Conservation (phyloP, 2,113 vertebrate species). For the Ia io region DNA sequence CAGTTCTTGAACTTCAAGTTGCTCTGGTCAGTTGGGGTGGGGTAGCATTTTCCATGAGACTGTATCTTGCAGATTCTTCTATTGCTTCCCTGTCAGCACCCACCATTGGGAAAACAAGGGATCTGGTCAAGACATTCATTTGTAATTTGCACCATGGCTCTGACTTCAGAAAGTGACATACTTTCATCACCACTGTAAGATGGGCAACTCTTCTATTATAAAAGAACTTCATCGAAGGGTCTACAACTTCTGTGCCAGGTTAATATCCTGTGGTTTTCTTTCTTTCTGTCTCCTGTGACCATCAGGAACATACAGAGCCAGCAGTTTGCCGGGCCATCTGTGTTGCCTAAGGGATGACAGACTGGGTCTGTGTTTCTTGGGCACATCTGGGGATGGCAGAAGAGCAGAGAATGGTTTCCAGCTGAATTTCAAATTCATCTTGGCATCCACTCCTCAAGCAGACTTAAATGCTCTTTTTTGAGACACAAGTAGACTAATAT, state of each 20-base stretch:
- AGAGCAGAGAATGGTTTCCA: neutral
- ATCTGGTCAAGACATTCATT: neutral
- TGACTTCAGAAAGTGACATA: neutral
- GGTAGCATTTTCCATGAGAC: neutral
- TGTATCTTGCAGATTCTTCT: neutral
- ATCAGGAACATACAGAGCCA: neutral
- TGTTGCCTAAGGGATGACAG: neutral
- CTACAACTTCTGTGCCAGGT: neutral
- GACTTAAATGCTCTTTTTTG: neutral
- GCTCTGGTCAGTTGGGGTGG: neutral
- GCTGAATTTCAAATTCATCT: neutral
- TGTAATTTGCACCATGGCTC: neutral
- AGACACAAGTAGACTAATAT: neutral
- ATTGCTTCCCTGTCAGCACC: neutral
- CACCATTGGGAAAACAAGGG: neutral
- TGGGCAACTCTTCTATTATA: neutral
- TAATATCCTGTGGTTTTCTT: neutral
- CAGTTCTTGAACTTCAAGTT: neutral
- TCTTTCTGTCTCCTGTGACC: neutral
- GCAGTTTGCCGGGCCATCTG: neutral
- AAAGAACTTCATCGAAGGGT: neutral
- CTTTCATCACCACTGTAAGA: neutral
- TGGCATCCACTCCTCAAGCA: neutral
- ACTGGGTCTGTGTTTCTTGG: neutral
- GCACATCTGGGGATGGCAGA: neutral